Percentiles rank a stretch among this genome's conserved stretches.
Conservation (phyloP, 2,888 invertebrate genomes). For the Hypena proboscidalis region DNA sequence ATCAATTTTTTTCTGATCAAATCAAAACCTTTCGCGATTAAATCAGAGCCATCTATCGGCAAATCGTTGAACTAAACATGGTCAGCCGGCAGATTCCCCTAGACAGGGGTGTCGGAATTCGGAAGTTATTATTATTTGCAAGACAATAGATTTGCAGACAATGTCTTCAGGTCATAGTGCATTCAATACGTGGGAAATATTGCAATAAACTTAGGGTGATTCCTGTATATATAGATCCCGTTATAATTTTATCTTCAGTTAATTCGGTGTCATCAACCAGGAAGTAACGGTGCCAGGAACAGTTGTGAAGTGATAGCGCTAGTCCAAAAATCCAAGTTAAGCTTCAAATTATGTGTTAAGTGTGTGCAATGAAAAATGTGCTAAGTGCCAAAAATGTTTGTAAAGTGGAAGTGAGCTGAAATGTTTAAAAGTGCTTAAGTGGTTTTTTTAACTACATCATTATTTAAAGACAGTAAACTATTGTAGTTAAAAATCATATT, state of each 20-base stretch:
- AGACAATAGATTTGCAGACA: constrained; percentile 73
- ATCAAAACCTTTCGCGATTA: background rate
- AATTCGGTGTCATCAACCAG: constrained; percentile 64
- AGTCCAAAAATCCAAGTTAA: background rate
- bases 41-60: constrained; percentile 62
- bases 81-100: constrained; percentile 39
- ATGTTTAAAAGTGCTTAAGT: too few relatives aligned
- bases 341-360: background rate
- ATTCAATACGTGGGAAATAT: constrained; percentile 66
- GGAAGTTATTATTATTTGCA: constrained; percentile 60
- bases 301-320: constrained; percentile 1
- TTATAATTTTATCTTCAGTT: constrained; percentile 67
- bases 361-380: background rate
- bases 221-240: constrained; percentile 69
- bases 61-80: constrained; percentile 46
- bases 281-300: constrained; percentile 62
- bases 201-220: constrained; percentile 64
- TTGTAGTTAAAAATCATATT: too few relatives aligned
- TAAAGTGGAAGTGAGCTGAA: background rate
- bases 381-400: background rate
- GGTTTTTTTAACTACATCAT: too few relatives aligned
- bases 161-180: constrained; percentile 72
- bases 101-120: constrained; percentile 57
- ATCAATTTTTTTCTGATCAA: too few relatives aligned
- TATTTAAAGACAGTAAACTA: too few relatives aligned